Percentiles rank a stretch among this genome's conserved stretches.
Evolutionary conservation across 2,797 vertebrate species (phyloP).

Genomic region (Carcharodon carcharias): DNA sequence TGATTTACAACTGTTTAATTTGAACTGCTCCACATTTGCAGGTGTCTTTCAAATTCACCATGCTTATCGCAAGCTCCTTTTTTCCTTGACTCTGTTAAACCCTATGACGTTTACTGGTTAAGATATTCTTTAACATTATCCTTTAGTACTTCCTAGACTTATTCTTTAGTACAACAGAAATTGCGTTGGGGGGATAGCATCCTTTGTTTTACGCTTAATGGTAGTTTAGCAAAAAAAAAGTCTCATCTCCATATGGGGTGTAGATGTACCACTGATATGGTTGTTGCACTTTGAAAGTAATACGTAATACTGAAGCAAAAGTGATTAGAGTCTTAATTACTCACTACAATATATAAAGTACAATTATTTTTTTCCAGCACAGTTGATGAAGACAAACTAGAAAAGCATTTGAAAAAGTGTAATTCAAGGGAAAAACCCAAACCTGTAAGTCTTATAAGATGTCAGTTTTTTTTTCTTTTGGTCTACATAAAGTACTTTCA

Average conservation of each 20-base stretch:
- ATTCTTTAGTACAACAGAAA: background rate
- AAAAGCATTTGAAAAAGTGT: constrained; percentile 89
- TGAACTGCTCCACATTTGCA: background rate
- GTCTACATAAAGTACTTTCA: background rate
- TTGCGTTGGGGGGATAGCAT: background rate
- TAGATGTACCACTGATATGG: background rate
- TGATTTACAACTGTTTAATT: background rate
- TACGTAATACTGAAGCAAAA: background rate
- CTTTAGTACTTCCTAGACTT: background rate
- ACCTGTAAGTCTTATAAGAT: constrained; percentile 66
- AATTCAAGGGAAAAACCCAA: constrained; percentile 83
- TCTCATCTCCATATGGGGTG: background rate
- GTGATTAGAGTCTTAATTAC: background rate
- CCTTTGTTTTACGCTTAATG: background rate
- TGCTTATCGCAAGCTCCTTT: background rate
- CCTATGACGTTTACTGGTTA: background rate
- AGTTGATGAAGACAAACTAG: constrained; percentile 78
- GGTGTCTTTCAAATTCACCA: background rate
- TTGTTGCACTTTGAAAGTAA: background rate
- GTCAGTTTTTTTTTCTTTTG: background rate
- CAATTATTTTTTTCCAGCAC: constrained; percentile 64
- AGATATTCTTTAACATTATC: background rate
- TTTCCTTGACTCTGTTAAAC: background rate
- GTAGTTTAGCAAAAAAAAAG: background rate
- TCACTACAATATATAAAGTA: background rate